Percentiles rank a stretch among this genome's conserved stretches.
Conservation (phyloP, 2,113 vertebrate genomes). For the Sylvilagus bachmani region DNA sequence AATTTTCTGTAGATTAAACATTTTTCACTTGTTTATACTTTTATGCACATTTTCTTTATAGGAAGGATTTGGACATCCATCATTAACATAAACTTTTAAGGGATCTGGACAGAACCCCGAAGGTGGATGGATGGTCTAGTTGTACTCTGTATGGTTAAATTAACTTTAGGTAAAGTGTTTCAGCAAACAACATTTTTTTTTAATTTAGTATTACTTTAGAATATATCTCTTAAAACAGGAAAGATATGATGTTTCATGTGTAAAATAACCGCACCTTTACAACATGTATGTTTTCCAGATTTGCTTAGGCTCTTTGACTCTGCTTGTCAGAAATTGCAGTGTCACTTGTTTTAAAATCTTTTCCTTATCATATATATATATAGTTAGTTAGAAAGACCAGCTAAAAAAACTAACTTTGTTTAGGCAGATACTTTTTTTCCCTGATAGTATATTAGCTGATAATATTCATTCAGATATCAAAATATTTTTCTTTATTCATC, state of each 20-base stretch:
- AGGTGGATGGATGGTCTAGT: background rate
- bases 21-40: slow-evolving; percentile 44
- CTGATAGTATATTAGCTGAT: slow-evolving; percentile 48
- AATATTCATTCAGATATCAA: slow-evolving; percentile 64
- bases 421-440: slow-evolving; percentile 25
- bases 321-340: slow-evolving; percentile 4
- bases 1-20: slow-evolving; percentile 29
- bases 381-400: slow-evolving; percentile 15
- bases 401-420: slow-evolving; percentile 34
- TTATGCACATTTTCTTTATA: background rate
- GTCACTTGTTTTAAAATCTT: slow-evolving; percentile 40
- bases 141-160: slow-evolving; percentile 28
- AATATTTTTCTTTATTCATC: slow-evolving; percentile 57
- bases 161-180: slow-evolving; percentile 21
- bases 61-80: background rate
- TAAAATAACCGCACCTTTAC: background rate
- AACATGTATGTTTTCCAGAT: slow-evolving; percentile 13
- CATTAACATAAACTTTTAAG: slow-evolving; percentile 20
- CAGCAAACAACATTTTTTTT: slow-evolving; percentile 13
- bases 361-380: slow-evolving; percentile 36
- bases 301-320: slow-evolving; percentile 30
- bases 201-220: slow-evolving; percentile 35
- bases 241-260: background rate
- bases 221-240: slow-evolving; percentile 9
- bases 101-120: background rate